Percentiles rank a stretch among this genome's conserved stretches.
These are phyloP conservation scores for Lophotis ruficrista DNA, from an alignment of 2,113 vertebrate genomes.

Conservation along the genomic window DNA sequence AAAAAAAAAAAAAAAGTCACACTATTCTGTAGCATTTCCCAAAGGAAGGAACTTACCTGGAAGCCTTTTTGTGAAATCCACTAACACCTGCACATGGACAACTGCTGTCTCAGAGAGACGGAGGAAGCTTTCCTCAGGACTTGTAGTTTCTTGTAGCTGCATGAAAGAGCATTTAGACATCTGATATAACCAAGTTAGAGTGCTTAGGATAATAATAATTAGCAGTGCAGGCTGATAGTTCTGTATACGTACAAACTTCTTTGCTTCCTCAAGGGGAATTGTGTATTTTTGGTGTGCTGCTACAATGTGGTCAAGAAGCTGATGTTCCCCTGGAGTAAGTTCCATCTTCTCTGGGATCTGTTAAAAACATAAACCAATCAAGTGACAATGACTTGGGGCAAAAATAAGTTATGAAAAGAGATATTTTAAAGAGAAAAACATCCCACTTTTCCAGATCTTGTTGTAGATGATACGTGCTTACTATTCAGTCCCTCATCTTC, in stretches of 20 bases:
- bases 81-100: conserved; percentile 79
- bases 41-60: conserved; percentile 73
- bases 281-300: conserved; percentile 85
- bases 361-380: not conserved
- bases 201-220: not conserved
- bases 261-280: conserved; percentile 76
- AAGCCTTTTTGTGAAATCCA: conserved; percentile 87
- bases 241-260: conserved; percentile 79
- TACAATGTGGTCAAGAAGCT: conserved; percentile 85
- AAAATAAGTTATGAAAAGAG: not conserved
- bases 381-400: not conserved
- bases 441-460: conserved; percentile 77
- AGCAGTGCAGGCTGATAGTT: not conserved
- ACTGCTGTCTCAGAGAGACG: conserved; percentile 74
- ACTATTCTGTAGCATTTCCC: not conserved
- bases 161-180: not conserved
- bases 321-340: conserved; percentile 83
- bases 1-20: not conserved
- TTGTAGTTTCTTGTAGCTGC: conserved; percentile 83
- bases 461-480: conserved; percentile 86
- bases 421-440: conserved; percentile 7
- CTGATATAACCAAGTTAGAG: not conserved
- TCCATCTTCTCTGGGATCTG: conserved; percentile 70
- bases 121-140: conserved; percentile 78
- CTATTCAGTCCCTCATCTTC: conserved; percentile 83